Base-by-base conservation (phyloP, 2,797 vertebrate genomes). In the Acrocephalus scirpaceus region DNA sequence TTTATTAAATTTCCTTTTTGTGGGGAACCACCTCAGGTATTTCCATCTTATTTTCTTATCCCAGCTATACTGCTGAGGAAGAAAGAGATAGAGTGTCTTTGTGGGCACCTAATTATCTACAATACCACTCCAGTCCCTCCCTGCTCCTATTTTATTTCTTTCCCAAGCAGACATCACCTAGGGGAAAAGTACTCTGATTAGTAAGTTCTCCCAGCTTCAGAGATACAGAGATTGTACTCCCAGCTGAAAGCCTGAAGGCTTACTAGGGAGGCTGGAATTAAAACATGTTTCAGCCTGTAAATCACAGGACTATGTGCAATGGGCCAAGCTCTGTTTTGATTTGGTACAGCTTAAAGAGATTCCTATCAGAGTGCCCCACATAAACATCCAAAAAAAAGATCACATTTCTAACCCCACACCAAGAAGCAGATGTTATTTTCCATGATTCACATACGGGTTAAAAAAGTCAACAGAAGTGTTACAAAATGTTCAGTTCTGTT, bases 351-450 rank as follows among this genome's bases (percentile, higher is more conserved):
- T 3, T 79, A 92, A 83, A 97, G 91, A 94, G 91, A 92, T 97
- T 95, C 86, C 72, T 96, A 97, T 96, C 87, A 74, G 38, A 85
- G 32, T 64, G 67, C 62, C 86, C 76, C 75, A 73, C 50, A 89
- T 50, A 82, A 95, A 91, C 92, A 95, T 57, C 65, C 40, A 84
- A 74, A 86, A 42, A 40, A 95, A 84, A 93, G 57, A 84, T 92
- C 92, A 90, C 18, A 3, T 95, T 95, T 97, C 94, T 81, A 91
- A 89, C 61, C 73, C 56, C 75, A 83, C 22, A 90, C 86, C 74
- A 93, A 79, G 88, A 32, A 97, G 48, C 66, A 96, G 85, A 97
- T 95, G 87, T 82, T 83, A 88, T 96, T 97, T 97, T 96, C 86
- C 77, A 65, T 80, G 25, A 83, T 90, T 69, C 51, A 80, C 73